Percentiles rank a stretch among this genome's conserved stretches.
These are phyloP conservation scores for Berghia stephanieae DNA, from an alignment of 1,140 invertebrate species.

Conservation along the genomic window DNA sequence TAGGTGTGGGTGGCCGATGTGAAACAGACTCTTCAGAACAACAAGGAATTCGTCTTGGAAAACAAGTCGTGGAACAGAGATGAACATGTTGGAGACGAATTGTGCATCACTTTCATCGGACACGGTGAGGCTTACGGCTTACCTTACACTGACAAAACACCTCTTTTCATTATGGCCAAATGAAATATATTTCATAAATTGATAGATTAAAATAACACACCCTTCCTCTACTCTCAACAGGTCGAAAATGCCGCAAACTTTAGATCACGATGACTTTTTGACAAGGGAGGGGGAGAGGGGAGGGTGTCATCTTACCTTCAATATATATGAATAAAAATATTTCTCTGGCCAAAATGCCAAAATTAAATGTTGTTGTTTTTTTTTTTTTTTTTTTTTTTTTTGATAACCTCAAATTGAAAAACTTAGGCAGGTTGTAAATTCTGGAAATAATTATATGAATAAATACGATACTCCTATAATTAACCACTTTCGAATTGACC, in stretches of 20 bases:
- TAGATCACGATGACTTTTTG: neutral
- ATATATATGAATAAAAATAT: neutral
- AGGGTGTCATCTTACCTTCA: neutral
- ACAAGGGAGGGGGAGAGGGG: neutral
- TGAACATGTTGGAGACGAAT: slow-evolving; percentile 28
- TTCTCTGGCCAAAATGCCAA: neutral
- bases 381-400: no score
- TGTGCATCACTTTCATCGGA: slow-evolving; percentile 31
- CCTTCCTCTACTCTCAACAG: neutral
- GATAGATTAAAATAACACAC: neutral
- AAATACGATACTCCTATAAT: no score
- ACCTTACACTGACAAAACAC: neutral
- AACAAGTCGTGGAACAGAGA: slow-evolving; percentile 31
- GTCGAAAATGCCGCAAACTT: no score
- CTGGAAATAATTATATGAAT: neutral
- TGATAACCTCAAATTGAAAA: no score
- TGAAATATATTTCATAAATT: neutral
- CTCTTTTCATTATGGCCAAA: neutral
- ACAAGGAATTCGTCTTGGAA: slow-evolving; percentile 14
- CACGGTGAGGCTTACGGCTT: neutral
- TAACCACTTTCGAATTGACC: no score
- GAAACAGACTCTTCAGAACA: no score
- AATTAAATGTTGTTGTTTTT: no score
- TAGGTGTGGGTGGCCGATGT: no score
- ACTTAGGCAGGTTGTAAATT: neutral